Evolutionary conservation across 2,113 vertebrate species (phyloP).

Genomic region (Cochlearius cochlearius): DNA sequence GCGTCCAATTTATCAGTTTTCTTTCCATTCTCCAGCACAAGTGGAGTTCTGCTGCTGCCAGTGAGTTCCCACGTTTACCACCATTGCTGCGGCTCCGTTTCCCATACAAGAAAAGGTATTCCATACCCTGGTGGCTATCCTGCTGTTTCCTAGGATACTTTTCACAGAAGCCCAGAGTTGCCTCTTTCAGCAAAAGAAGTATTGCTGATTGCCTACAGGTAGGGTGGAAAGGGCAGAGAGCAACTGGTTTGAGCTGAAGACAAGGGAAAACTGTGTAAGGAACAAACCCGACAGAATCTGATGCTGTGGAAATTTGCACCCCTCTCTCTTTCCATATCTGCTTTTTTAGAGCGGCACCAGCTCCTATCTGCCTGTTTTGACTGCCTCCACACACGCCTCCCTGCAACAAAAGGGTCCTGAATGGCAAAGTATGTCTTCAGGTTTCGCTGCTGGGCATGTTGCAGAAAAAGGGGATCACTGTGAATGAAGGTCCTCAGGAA

Average conservation of each 20-base stretch:
- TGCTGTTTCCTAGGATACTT: slow-evolving; percentile 1
- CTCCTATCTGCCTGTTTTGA: background rate
- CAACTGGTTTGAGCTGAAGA: background rate
- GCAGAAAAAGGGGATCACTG: background rate
- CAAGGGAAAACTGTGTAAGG: background rate
- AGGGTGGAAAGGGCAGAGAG: background rate
- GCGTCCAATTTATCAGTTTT: background rate
- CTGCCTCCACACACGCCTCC: background rate
- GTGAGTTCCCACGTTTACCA: background rate
- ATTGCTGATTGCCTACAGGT: background rate
- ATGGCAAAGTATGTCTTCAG: background rate
- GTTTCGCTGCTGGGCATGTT: background rate
- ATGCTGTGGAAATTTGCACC: background rate
- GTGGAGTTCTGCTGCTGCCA: background rate
- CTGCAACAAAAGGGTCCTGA: background rate
- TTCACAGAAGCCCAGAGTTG: background rate
- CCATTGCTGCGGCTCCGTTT: background rate
- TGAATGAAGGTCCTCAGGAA: background rate
- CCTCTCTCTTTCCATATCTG: background rate
- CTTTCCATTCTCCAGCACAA: background rate
- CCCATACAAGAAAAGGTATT: background rate
- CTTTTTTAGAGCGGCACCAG: background rate
- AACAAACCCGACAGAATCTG: background rate
- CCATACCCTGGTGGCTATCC: background rate
- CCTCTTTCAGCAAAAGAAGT: background rate